phyloP scores from a whole-genome alignment of 2,888 invertebrate genomes.

The Himalopsyche anomala region DNA sequence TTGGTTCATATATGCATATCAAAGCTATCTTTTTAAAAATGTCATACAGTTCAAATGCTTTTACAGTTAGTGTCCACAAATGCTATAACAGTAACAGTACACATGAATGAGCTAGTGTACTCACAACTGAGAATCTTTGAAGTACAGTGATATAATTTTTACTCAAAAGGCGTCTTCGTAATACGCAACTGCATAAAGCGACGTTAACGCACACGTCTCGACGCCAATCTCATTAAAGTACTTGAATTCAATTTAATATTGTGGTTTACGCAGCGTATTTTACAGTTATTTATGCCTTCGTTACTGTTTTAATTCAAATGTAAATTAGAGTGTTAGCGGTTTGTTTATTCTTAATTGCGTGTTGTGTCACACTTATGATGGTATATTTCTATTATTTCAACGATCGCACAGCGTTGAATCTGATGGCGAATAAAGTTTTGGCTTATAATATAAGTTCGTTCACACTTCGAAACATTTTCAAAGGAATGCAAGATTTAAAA shows the following conservation, averaged over 20 bases:
- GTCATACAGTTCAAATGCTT: no score
- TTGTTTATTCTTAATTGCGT: conserved; percentile 9
- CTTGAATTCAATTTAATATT: conserved; percentile 61
- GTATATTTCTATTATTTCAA: background rate
- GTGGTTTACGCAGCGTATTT: conserved; percentile 55
- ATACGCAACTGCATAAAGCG: background rate
- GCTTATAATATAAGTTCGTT: conserved; percentile 12
- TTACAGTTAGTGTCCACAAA: no score
- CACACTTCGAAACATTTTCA: background rate
- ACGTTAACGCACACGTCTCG: conserved; percentile 14
- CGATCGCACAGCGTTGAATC: background rate
- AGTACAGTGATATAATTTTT: background rate
- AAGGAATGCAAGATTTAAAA: background rate
- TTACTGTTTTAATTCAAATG: conserved; percentile 55
- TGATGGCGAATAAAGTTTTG: background rate
- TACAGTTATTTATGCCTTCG: conserved; percentile 55
- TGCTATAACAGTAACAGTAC: no score
- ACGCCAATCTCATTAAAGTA: conserved; percentile 57
- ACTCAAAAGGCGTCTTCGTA: background rate
- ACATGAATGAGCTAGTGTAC: no score
- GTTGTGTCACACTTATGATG: background rate
- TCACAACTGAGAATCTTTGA: no score
- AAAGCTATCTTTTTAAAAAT: no score
- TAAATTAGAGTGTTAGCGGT: conserved; percentile 39
- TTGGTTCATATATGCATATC: no score